Base-by-base conservation (phyloP, 2,797 vertebrate genomes). In the Artibeus lituratus region DNA sequence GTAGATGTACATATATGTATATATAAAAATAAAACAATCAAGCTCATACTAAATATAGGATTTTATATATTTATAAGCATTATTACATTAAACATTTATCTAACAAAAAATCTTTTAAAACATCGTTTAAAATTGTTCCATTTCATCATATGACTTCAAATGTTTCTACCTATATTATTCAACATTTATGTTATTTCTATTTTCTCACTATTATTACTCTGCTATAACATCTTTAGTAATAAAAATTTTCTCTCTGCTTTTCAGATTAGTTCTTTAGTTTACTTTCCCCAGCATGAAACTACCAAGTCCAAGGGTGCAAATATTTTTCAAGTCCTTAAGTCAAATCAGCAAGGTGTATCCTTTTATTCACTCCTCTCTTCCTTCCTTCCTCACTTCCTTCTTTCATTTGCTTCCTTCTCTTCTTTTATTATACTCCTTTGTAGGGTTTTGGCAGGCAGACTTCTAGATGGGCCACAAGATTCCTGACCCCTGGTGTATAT, bases 261-360 rank as follows among this genome's bases (percentile, higher is more conserved):
- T 96, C 80, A 91, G 55, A 87, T 87, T 39, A 53, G 78, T 84
- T 77, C n/a, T 53, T 87, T 65, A 39, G 32, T 65, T 93, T 92
- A 65, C 62, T 65, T 78, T 89, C 67, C 10, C 1, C 19, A 69
- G 26, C 14, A 24, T 44, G n/a, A 81, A 81, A 84, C 92, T 74
- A 67, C 42, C 44, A 18, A n/a, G 16, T 53, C 44, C 42, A 32
- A 69, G 44, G 5, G 7, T 91, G 9, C 35, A 57, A 87, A 82
- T 37, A 35, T 80, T 93, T 47, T 49, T 37, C 89, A 81, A 72
- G 12, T 21, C 32, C 14, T 51, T 77, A 76, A 49, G 7, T 69
- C 8, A 91, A 85, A 86, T 86, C 81, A 88, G 14, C 24, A 83
- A 81, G 47, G 35, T 55, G 4, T 3, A 14, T 5, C 8, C 9